Conservation (phyloP, 2,113 vertebrate genomes). For the Python bivittatus region DNA sequence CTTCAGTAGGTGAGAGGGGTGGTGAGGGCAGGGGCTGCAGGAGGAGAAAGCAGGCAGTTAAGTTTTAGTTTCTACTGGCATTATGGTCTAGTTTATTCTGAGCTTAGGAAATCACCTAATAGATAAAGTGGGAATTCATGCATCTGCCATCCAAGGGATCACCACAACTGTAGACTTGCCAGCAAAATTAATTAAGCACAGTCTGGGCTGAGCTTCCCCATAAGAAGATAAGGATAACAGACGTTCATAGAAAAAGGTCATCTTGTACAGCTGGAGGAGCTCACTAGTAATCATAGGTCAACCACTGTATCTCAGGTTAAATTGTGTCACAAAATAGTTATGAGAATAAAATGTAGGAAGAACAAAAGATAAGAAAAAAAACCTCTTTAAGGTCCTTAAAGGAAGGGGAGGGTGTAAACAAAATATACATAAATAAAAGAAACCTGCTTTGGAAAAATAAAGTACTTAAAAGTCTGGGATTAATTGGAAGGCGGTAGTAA, state of each 20-base stretch:
- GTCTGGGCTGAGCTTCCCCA: neutral
- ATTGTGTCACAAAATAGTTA: neutral
- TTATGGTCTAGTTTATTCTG: neutral
- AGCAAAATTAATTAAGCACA: neutral
- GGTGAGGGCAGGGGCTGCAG: neutral
- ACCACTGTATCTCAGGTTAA: neutral
- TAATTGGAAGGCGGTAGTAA: neutral
- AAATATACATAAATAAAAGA: neutral
- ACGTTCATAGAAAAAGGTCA: neutral
- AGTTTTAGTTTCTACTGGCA: neutral
- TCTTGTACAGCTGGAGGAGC: neutral
- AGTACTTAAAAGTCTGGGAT: neutral
- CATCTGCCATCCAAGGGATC: neutral
- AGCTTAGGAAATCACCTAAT: no score
- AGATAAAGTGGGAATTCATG: neutral
- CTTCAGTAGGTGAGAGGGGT: neutral
- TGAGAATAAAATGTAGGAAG: neutral
- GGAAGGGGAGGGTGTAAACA: neutral
- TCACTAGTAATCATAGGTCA: neutral
- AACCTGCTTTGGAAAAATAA: neutral
- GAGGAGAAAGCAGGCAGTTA: slow-evolving; percentile 4
- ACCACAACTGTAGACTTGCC: neutral
- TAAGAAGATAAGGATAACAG: neutral
- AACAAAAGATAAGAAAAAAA: no score
- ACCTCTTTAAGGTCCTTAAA: neutral